A percentile compares a stretch with the other conserved stretches of the same genome.
Evolutionary conservation across 2,797 vertebrate species (phyloP).

Genomic region (Diplodus sargus): DNA sequence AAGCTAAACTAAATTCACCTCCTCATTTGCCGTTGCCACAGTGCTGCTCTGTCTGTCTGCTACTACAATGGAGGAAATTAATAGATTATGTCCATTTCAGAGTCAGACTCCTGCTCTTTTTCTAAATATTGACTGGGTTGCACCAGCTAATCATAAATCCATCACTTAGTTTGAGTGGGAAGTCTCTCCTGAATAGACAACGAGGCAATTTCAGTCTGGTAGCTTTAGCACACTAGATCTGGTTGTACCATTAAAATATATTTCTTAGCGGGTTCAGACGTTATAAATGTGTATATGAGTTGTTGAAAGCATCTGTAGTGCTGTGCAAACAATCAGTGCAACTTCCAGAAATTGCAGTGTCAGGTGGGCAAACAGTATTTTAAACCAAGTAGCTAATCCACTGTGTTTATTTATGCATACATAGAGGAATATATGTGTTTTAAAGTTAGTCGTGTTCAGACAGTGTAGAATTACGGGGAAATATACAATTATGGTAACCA

Average conservation of each 20-base stretch:
- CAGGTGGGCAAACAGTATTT: not conserved
- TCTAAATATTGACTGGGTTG: not conserved
- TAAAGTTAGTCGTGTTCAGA: not conserved
- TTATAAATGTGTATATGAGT: not conserved
- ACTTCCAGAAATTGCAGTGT: not conserved
- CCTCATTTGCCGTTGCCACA: slow-evolving; percentile 36
- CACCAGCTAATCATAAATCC: not conserved
- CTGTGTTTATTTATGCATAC: slow-evolving; percentile 1
- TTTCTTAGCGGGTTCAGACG: not conserved
- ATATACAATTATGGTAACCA: no score
- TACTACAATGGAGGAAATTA: not conserved
- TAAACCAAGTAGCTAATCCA: not conserved
- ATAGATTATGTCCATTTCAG: slow-evolving; percentile 4
- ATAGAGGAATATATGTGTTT: not conserved
- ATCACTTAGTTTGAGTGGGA: not conserved
- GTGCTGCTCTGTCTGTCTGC: slow-evolving; percentile 7
- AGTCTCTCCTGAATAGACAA: not conserved
- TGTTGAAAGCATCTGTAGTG: not conserved
- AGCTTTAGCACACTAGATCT: not conserved
- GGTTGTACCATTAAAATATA: not conserved
- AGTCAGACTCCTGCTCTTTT: not conserved
- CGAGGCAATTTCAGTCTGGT: not conserved
- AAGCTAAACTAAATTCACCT: slow-evolving; percentile 14
- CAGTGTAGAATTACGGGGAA: not conserved
- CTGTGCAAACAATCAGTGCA: no score